Conservation (phyloP, 2,888 invertebrate genomes). For the Pyralis farinalis region DNA sequence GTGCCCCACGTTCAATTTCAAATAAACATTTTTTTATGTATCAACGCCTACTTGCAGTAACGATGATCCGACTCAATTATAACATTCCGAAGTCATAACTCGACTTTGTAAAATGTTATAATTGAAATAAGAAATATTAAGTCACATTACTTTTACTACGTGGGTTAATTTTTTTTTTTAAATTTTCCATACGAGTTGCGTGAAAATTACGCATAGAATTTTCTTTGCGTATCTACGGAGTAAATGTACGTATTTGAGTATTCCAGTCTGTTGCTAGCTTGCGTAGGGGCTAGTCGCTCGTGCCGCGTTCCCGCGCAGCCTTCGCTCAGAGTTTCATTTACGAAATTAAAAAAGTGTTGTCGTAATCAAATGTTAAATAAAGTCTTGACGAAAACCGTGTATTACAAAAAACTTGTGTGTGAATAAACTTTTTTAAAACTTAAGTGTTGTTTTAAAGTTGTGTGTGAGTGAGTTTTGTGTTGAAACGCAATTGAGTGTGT, state of each 20-base stretch:
- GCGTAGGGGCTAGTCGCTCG: conserved; percentile 4
- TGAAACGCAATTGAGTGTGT: neutral
- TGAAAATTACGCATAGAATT: conserved; percentile 4
- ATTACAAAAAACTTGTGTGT: neutral
- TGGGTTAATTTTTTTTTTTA: no score
- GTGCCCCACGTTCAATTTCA: no score
- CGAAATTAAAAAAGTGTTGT: neutral
- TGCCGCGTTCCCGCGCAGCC: neutral
- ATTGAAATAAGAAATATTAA: no score
- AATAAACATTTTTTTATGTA: no score
- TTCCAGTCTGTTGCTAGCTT: conserved; percentile 11
- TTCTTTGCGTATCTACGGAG: conserved; percentile 3
- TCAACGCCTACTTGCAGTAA: no score
- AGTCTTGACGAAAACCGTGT: neutral
- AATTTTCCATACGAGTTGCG: neutral
- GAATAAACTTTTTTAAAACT: neutral
- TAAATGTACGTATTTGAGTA: conserved; percentile 7
- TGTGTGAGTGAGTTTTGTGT: neutral
- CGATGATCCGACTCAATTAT: no score
- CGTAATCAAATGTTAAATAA: neutral
- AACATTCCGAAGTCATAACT: no score
- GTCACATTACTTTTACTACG: no score
- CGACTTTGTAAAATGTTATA: no score
- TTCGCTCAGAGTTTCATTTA: neutral
- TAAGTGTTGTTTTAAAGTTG: neutral